Base-by-base conservation (phyloP, 2,888 invertebrate species). In the Pyrrhia umbra region DNA sequence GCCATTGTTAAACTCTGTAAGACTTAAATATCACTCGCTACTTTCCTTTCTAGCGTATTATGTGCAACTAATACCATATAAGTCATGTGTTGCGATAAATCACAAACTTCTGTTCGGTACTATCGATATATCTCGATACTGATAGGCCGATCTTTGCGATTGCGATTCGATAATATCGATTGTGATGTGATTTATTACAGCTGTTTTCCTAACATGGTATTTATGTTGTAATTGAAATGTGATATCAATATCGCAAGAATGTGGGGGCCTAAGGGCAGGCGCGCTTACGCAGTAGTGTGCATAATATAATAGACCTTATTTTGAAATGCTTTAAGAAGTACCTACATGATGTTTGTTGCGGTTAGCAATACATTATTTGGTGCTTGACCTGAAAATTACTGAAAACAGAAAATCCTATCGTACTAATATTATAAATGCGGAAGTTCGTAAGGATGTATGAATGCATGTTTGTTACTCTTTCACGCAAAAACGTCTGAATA, bases 31-130 rank as follows among this genome's bases (percentile, higher is more conserved):
- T 69, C 77, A 72, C 59, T 60, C 45, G 69, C 61, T 68, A 62
- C 63, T 68, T 68, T 74, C 62, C 78, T 75, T 79, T 78, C 75
- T 60, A 60, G 51, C 65, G 64, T 68, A 62, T 71, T 78, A 75
- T 78, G 79, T 74, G 56, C 63, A 67, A 61, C 66, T 68, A 65
- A 70, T 60, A 49, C 80, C 64, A 65, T 75, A 68, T 78, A 78
- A 59, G 68, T 58, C 45, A 78, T 66, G 43, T 68, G 60, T 68
- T 77, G 45, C 77, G 57, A 74, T 66, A 66, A 58, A 61, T 63
- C 63, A 61, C 43, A 23, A 42, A 47, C 74, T 73, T 18, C 51
- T 68, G 75, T 55, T 59, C 56, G 6, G 54, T 68, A 67, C 54
- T 51, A 16, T 42, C 27, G 45, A 39, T 42, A 39, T 15, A 37